Evolutionary conservation across 2,797 vertebrate species (phyloP), one percentile per base, ranked within the genome.

Genomic region (Argyrosomus regius): DNA sequence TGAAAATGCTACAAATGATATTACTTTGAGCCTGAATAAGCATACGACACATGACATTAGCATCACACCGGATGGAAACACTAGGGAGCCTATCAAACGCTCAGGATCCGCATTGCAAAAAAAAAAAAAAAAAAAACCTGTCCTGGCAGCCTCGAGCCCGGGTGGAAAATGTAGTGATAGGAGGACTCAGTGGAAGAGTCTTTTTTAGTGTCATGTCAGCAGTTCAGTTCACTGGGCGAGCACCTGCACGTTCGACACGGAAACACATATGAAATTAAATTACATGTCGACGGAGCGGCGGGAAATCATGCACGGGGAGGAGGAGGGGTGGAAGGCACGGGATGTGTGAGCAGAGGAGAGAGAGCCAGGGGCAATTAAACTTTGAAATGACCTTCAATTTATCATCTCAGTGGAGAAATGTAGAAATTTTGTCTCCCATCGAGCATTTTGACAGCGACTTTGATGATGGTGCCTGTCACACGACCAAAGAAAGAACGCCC

Each of bases 11-110:
- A 87, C 90, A 93, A 92, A 94, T 88, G 84, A 89, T 86, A 94
- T 93, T 93, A 93, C 90, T 89, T 80, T 84, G 82, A 90, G 91
- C 85, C 86, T 87, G 88, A 91, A 93, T 89, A 92, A 90, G 88
- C 89, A 83, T 70, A 87, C 75, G 81, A 91, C 92, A 90, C 88
- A 86, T 64, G 85, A 78, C 87, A 91, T 92, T 91, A 94, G 78
- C 90, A 74, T 91, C 90, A 87, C 13, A 6, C 66, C 1, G 59
- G 72, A 80, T 35, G 56, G 77, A 56, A 65, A 83, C 52, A 54
- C 39, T 1, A n/a, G 59, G 35, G 60, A 78, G 81, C 80, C 85
- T 28, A 84, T 82, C 73, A 83, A 86, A 82, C 1, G 72, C 59
- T 17, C 2, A 48, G 64, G 66, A 79, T 77, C 70, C 8, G 46